Conservation (phyloP, 53 echinoderm and acorn worm genomes). For the Hippasteria phrygiana region DNA sequence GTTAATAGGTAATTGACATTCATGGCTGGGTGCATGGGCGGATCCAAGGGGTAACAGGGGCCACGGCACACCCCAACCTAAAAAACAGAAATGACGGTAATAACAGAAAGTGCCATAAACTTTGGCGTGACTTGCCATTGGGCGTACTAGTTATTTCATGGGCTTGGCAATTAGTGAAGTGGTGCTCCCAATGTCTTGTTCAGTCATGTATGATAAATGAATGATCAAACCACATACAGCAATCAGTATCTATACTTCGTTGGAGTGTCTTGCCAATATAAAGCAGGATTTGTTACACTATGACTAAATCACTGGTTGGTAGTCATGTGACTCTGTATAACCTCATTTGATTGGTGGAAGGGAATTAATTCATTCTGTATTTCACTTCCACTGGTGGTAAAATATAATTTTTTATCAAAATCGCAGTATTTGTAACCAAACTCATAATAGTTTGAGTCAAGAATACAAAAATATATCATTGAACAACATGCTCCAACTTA, state of each 20-base stretch:
- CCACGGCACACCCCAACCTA: neutral
- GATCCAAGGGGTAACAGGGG: neutral
- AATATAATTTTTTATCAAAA: neutral
- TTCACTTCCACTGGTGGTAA: neutral
- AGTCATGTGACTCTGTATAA: neutral
- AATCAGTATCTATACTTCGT: neutral
- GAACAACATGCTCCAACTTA: too few relatives aligned
- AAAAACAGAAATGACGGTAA: too few relatives aligned
- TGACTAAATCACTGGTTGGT: neutral
- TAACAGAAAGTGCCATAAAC: too few relatives aligned
- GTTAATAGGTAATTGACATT: neutral
- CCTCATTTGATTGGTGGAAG: neutral
- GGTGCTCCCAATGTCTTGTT: too few relatives aligned
- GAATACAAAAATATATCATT: too few relatives aligned
- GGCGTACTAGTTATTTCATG: too few relatives aligned
- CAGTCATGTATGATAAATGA: too few relatives aligned
- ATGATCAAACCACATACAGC: neutral
- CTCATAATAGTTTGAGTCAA: too few relatives aligned
- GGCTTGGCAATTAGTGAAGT: too few relatives aligned
- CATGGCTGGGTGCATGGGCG: neutral
- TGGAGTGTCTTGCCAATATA: neutral
- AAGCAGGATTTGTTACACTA: too few relatives aligned
- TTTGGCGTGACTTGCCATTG: too few relatives aligned
- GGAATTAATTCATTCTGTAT: neutral
- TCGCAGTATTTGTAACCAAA: too few relatives aligned